phyloP scores from a whole-genome alignment of 1,140 invertebrate species.

The Drosophila nebulosa region DNA sequence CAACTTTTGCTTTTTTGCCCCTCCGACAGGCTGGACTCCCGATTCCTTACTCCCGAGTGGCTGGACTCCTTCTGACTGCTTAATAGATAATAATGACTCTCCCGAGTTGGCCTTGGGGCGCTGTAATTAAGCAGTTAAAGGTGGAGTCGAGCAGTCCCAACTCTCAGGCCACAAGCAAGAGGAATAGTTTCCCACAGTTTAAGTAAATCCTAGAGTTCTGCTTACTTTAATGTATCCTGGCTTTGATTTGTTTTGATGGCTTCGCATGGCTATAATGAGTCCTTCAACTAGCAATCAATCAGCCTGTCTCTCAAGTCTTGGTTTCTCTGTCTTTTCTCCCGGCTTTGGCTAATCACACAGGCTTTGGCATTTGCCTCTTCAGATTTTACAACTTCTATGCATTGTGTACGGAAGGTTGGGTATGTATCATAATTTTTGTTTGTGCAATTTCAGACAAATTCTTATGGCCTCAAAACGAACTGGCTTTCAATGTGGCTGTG shows the following conservation, averaged over 20 bases:
- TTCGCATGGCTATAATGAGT: constrained; percentile 73
- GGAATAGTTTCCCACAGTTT: constrained; percentile 60
- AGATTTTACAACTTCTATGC: neutral
- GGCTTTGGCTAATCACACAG: constrained; percentile 50
- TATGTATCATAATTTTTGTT: constrained; percentile 74
- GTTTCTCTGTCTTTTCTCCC: constrained; percentile 7
- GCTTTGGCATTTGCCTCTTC: constrained; percentile 5
- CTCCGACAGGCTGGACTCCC: constrained; percentile 5
- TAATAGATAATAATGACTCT: constrained; percentile 72
- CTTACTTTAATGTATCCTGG: constrained; percentile 57
- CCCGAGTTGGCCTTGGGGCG: constrained; percentile 58
- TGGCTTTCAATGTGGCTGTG: constrained; percentile 12
- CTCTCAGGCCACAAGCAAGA: neutral
- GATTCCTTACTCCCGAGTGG: too few species aligned
- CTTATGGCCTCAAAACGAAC: constrained; percentile 32
- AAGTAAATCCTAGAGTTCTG: constrained; percentile 22
- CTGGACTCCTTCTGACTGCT: constrained; percentile 52
- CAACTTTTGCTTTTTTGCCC: constrained; percentile 47
- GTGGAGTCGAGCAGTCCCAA: constrained; percentile 23
- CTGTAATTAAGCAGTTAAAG: constrained; percentile 79
- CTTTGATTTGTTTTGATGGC: constrained; percentile 77
- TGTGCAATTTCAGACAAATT: constrained; percentile 69
- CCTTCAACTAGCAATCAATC: constrained; percentile 63
- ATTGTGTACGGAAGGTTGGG: neutral
- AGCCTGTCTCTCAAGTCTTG: constrained; percentile 30